Conservation (phyloP, 1,140 invertebrate species). For the Heliconius congener region DNA sequence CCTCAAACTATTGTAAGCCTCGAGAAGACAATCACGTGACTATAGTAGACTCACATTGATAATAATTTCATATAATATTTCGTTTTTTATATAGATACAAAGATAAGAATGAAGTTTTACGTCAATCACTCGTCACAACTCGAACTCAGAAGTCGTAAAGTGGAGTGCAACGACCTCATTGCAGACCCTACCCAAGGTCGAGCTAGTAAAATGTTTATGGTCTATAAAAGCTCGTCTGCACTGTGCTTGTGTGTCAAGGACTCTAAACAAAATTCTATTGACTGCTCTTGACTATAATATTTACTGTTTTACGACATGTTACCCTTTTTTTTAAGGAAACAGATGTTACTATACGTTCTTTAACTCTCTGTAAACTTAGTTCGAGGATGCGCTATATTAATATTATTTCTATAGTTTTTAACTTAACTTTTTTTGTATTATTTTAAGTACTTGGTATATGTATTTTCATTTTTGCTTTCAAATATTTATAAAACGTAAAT, state of each 20-base stretch:
- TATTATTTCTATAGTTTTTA: background rate
- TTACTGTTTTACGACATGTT: conserved; percentile 30
- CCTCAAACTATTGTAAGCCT: too few species aligned
- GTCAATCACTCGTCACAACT: conserved; percentile 48
- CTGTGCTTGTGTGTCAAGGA: conserved; percentile 78
- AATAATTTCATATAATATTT: too few species aligned
- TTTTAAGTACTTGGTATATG: background rate
- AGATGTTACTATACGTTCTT: conserved; percentile 20
- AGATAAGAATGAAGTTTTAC: conserved; percentile 8
- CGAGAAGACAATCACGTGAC: background rate
- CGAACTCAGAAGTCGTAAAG: conserved; percentile 55
- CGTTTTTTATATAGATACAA: background rate
- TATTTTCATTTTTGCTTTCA: background rate
- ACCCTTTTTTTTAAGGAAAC: conserved; percentile 37
- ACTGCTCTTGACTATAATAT: conserved; percentile 44
- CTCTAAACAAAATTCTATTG: conserved; percentile 67
- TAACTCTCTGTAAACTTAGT: background rate
- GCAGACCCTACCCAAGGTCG: conserved; percentile 77
- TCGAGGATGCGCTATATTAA: background rate
- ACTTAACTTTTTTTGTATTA: background rate
- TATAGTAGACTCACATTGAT: background rate
- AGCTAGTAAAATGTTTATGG: conserved; percentile 81
- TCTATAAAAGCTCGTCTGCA: conserved; percentile 78
- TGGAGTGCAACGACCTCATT: conserved; percentile 76
- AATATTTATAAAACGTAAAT: conserved; percentile 8